Percentiles rank a stretch among this genome's conserved stretches.
These are phyloP conservation scores for Petromus typicus DNA, from an alignment of 2,113 vertebrate genomes.

Conservation along the genomic window DNA sequence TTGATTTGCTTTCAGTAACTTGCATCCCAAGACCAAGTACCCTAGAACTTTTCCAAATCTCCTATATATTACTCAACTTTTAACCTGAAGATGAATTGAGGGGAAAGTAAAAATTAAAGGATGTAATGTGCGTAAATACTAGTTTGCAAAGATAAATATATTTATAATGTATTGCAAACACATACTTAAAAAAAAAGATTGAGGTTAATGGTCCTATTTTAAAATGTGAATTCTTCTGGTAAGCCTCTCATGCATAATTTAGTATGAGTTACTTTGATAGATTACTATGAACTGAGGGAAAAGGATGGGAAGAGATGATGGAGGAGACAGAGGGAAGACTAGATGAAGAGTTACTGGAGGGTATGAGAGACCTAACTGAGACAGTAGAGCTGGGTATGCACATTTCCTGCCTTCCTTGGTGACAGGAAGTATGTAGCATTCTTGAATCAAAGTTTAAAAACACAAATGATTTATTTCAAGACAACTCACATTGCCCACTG, in stretches of 20 bases:
- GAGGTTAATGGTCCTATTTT: neutral
- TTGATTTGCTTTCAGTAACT: slow-evolving; percentile 34
- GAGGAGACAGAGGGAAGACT: neutral
- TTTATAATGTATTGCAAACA: neutral
- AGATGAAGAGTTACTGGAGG: neutral
- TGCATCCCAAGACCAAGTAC: neutral
- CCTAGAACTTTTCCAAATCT: neutral
- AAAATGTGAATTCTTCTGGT: neutral
- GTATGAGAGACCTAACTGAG: neutral
- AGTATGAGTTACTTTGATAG: slow-evolving; percentile 24
- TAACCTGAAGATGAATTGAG: neutral
- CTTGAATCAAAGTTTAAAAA: neutral
- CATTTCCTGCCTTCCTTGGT: neutral
- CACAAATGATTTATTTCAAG: neutral
- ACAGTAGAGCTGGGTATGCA: neutral
- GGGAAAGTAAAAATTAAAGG: neutral
- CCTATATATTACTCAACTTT: neutral
- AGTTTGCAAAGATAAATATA: neutral
- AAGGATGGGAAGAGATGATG: neutral
- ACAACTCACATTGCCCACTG: neutral
- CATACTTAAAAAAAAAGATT: neutral
- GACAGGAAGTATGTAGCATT: neutral
- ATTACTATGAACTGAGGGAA: neutral
- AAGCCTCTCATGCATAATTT: neutral
- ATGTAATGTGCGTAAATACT: neutral